phyloP scores from a whole-genome alignment of 2,888 invertebrate genomes.

The Prenolepis imparis region DNA sequence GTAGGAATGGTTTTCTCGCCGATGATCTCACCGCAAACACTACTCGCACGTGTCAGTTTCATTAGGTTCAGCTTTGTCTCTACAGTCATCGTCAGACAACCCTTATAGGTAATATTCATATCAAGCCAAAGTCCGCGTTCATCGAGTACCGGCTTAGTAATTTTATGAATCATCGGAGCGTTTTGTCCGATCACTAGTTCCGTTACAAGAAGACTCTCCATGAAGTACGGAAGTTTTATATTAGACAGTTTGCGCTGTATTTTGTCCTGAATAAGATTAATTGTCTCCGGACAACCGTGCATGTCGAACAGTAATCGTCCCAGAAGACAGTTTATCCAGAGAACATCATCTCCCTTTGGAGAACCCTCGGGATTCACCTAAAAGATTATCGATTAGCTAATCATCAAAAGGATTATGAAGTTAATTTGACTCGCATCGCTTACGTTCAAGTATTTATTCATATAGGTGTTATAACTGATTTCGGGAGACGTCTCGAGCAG shows the following conservation, averaged over 20 bases:
- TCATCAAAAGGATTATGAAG: not conserved
- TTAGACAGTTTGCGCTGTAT: constrained; percentile 95
- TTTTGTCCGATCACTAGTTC: constrained; percentile 91
- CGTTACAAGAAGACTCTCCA: constrained; percentile 93
- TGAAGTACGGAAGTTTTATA: constrained; percentile 95
- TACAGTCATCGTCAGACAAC: constrained; percentile 92
- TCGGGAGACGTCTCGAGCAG: constrained; percentile 79
- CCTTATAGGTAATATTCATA: constrained; percentile 93
- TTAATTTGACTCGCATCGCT: constrained; percentile 43
- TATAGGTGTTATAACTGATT: constrained; percentile 82
- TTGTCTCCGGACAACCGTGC: constrained; percentile 91
- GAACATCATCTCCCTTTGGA: constrained; percentile 85
- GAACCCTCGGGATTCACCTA: constrained; percentile 46
- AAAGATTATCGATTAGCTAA: constrained; percentile 18
- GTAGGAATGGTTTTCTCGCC: constrained; percentile 71
- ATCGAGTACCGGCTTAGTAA: constrained; percentile 90
- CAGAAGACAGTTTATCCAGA: constrained; percentile 93
- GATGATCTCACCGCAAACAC: constrained; percentile 73
- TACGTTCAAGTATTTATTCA: constrained; percentile 82
- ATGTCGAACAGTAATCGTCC: constrained; percentile 94
- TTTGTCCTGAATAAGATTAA: constrained; percentile 90
- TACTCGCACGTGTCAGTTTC: constrained; percentile 87
- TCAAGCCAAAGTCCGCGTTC: constrained; percentile 96
- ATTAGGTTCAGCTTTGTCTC: constrained; percentile 95
- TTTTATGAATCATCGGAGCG: constrained; percentile 90